Percentiles rank a stretch among this genome's conserved stretches.
phyloP scores from a whole-genome alignment of 2,888 invertebrate species.

The Phasia obesa region DNA sequence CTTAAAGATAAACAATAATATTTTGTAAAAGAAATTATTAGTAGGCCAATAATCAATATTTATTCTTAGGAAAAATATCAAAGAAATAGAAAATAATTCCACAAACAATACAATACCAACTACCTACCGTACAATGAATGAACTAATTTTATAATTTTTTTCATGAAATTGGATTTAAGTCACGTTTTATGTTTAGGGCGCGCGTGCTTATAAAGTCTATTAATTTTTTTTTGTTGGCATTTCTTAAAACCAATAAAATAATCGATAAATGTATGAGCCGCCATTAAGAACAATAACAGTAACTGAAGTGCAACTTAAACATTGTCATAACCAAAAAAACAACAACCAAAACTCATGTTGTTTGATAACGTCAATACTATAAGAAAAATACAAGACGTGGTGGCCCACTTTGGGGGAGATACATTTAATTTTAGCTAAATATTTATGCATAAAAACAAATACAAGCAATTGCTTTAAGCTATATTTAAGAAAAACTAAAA shows the following conservation, averaged over 20 bases:
- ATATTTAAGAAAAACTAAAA: slow-evolving; percentile 32
- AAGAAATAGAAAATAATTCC: slow-evolving; percentile 21
- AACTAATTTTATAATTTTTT: slow-evolving; percentile 35
- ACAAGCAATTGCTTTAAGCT: slow-evolving; percentile 46
- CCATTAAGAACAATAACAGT: slow-evolving; percentile 13
- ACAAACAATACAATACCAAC: not conserved
- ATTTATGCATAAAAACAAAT: slow-evolving; percentile 30
- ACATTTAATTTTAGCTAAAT: slow-evolving; percentile 21
- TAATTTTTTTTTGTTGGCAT: slow-evolving; percentile 30
- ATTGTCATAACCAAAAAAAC: slow-evolving; percentile 34
- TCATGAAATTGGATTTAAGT: slow-evolving; percentile 65
- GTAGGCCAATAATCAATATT: not conserved
- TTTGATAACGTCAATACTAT: slow-evolving; percentile 26
- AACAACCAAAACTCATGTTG: slow-evolving; percentile 43
- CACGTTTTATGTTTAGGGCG: slow-evolving; percentile 72
- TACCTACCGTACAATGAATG: not conserved
- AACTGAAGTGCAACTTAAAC: slow-evolving; percentile 48
- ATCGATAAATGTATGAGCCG: slow-evolving; percentile 37
- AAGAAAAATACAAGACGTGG: slow-evolving; percentile 43
- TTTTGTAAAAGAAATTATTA: slow-evolving; percentile 1
- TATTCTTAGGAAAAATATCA: not conserved
- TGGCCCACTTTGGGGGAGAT: slow-evolving; percentile 61
- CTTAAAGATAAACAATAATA: slow-evolving; percentile 10
- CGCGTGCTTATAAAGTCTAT: slow-evolving; percentile 66
- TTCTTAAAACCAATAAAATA: slow-evolving; percentile 43